Base-by-base conservation (phyloP, 2,113 vertebrate genomes). In the Vulpes vulpes region DNA sequence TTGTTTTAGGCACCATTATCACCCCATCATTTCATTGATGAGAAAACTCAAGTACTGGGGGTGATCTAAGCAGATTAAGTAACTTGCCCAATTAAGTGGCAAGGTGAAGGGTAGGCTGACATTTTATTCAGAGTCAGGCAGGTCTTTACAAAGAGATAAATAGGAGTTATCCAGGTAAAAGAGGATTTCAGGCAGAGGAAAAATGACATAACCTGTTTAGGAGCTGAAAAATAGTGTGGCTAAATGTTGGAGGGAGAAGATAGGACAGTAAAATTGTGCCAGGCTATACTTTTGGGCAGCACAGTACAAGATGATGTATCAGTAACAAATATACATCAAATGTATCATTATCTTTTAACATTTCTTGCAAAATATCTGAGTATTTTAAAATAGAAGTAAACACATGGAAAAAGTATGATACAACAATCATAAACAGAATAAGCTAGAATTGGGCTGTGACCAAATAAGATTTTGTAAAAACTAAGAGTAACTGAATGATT, bases 351-450 rank as follows among this genome's bases (percentile, higher is more conserved):
- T 88, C 32, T 73, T 81, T 73, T 35, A 74, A 62, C 3, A 74
- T 91, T 69, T 79, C n/a, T 89, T 60, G 65, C 2, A 80, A 89
- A 94, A 88, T 79, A 94, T 22, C 16, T 43, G 43, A 87, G 20
- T 89, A 91, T n/a, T 55, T 89, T 85, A 67, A 65, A 88, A 53
- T 65, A 30, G 15, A 91, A 96, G 20, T 89, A 76, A 89, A 95
- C 25, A 55, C 22, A 19, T 32, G 22, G 38, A 9, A 1, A 27
- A 86, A 62, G 49, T 23, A 71, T 43, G 81, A 64, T 79, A 53
- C 20, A 84, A 83, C 11, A 91, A 59, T 59, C 67, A 73, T 17
- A 49, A 80, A 57, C 23, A 74, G 22, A 81, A 90, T 60, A 90
- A 67, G 8, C 32, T 59, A 93, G 35, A 90, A 81, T 12, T 74